Evolutionary conservation across 2,888 invertebrate genomes (phyloP).

Genomic region (Spodoptera exigua): DNA sequence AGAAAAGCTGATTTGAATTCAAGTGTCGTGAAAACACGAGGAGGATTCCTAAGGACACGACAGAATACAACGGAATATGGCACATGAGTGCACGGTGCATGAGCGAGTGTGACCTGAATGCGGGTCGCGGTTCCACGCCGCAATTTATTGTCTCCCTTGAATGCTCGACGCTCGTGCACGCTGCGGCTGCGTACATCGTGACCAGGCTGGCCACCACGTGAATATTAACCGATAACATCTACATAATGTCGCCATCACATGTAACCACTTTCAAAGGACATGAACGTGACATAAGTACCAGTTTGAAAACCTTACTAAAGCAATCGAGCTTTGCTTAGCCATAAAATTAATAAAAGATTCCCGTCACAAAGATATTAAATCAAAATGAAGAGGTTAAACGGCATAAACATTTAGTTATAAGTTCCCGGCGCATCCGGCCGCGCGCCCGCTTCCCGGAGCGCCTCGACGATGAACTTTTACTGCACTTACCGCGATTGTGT

Average conservation of each 20-base stretch:
- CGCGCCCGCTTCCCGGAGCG: constrained; percentile 29
- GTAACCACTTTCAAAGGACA: constrained; percentile 34
- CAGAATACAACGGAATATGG: constrained; percentile 46
- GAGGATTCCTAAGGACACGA: constrained; percentile 47
- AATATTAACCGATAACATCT: constrained; percentile 57
- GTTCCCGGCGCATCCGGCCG: constrained; percentile 54
- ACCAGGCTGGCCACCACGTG: constrained; percentile 47
- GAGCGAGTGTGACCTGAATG: constrained; percentile 71
- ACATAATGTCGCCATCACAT: constrained; percentile 41
- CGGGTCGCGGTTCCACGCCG: constrained; percentile 72
- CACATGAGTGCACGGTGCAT: constrained; percentile 57
- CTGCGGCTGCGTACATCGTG: constrained; percentile 61
- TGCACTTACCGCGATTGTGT: constrained; percentile 65
- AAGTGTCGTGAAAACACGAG: constrained; percentile 55
- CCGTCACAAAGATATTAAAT: constrained; percentile 24
- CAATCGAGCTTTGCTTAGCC: neutral
- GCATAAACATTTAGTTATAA: constrained; percentile 48
- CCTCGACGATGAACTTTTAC: constrained; percentile 63
- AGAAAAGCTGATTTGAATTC: constrained; percentile 34
- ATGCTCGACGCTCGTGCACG: constrained; percentile 66
- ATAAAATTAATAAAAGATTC: constrained; percentile 24
- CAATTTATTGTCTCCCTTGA: constrained; percentile 80
- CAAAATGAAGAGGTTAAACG: constrained; percentile 39
- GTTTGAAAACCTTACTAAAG: too few relatives aligned
- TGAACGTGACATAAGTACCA: constrained; percentile 11